Conservation (phyloP, 2,797 vertebrate species). For the Leucoraja ocellata region DNA sequence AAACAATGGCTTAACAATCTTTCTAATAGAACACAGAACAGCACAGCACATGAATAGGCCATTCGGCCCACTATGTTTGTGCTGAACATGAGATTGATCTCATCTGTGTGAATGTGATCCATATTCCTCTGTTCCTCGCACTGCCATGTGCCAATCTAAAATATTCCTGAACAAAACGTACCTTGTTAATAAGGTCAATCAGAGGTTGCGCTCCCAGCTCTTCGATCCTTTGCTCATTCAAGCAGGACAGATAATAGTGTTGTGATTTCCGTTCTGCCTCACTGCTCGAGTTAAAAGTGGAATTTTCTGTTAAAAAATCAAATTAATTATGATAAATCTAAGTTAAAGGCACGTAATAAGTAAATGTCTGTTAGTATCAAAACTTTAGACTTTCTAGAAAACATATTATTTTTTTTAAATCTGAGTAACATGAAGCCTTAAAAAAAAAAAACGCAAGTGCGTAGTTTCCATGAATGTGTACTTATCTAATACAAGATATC, state of each 20-base stretch:
- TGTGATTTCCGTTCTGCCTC: conserved; percentile 90
- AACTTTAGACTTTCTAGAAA: neutral
- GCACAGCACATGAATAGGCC: no score
- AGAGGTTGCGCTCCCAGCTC: conserved; percentile 85
- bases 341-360: neutral
- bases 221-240: conserved; percentile 81
- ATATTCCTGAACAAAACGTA: conserved; percentile 44
- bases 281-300: conserved; percentile 88
- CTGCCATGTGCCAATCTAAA: no score
- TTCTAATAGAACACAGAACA: neutral
- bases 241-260: conserved; percentile 87
- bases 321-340: neutral
- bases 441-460: neutral
- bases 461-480: neutral
- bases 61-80: no score
- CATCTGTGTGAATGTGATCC: no score
- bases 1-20: neutral
- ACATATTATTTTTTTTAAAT: neutral
- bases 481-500: neutral
- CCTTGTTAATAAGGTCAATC: conserved; percentile 82
- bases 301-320: conserved; percentile 64
- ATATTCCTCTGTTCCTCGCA: no score
- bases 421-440: neutral
- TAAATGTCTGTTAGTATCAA: neutral
- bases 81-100: no score